Percentiles rank a stretch among this genome's conserved stretches.
Conservation (phyloP, 1,140 invertebrate genomes). For the Epicauta chinensis region DNA sequence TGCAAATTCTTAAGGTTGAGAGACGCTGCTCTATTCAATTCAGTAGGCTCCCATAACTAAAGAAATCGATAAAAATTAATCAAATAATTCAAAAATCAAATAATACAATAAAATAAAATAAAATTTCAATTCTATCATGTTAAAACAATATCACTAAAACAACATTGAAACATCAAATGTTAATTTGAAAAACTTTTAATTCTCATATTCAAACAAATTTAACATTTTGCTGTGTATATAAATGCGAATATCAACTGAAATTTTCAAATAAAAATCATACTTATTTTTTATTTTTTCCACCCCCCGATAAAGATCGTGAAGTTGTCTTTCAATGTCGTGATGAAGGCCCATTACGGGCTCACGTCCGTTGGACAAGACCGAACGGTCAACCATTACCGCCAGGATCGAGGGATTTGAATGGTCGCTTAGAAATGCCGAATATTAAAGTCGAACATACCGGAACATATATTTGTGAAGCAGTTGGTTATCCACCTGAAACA, state of each 20-base stretch:
- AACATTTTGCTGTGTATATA: slow-evolving; percentile 6
- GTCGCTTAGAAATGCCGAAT: slow-evolving; percentile 78
- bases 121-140: no score
- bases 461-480: slow-evolving; percentile 75
- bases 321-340: slow-evolving; percentile 89
- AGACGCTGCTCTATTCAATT: no score
- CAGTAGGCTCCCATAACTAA: no score
- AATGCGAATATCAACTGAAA: neutral
- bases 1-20: no score
- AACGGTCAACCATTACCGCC: slow-evolving; percentile 63
- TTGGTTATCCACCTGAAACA: slow-evolving; percentile 53
- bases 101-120: no score
- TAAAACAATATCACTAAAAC: no score
- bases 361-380: slow-evolving; percentile 68
- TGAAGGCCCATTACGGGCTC: slow-evolving; percentile 68
- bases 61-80: no score
- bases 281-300: neutral
- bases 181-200: no score
- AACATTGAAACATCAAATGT: no score
- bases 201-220: slow-evolving; percentile 4
- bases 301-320: slow-evolving; percentile 61
- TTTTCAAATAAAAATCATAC: no score
- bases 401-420: slow-evolving; percentile 62
- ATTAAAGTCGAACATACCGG: slow-evolving; percentile 71
- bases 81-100: no score